Evolutionary conservation across 2,888 invertebrate species (phyloP), one percentile per base, ranked within the genome.

Genomic region (Dromius quadrimaculatus): DNA sequence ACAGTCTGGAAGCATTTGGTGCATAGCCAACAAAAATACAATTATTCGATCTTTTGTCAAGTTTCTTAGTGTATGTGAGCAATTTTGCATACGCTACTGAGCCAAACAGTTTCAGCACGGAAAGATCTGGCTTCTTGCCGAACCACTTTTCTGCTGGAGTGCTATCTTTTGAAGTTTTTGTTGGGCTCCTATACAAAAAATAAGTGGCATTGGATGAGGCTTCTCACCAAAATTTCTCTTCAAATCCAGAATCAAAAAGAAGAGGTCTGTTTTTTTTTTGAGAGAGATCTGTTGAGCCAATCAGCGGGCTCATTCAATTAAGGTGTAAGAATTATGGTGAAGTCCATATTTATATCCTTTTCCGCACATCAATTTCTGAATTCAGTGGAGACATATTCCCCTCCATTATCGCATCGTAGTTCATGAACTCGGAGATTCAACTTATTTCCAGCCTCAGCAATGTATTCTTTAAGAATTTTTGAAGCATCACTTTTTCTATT

Each of bases 71-170:
- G 4, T 74, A 65, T 20, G 71, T 73, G 4, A 77, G 28, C 1
- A 72, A 54, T 73, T 79, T 77, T 6, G 74, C 74, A 73, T 76
- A 75, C 3, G 74, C 76, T 64, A 50, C 62, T 47, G 71, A 69
- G 5, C 78, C 79, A 75, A 79, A 80, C 0, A 76, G 73, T 75
- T 72, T 17, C 80, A 15, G 36, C 72, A 72, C 20, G 74, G 74
- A 20, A 79, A 62, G n/a, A 66, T 79, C 72, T 11, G 78, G 76
- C 74, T 74, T 77, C 61, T 62, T 72, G 2, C 68, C 71, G 5
- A 66, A 72, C 78, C 78, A 79, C 22, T 71, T 69, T 74, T 79
- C 78, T 38, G 47, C 64, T 8, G 78, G 78, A 5, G 79, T 78
- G n/a, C 22, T 47, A 34, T 73, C 69, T 23, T 74, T 3, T n/a